Evolutionary conservation across 23 tunicate species (phyloP).

Genomic region (Phallusia fumigata): DNA sequence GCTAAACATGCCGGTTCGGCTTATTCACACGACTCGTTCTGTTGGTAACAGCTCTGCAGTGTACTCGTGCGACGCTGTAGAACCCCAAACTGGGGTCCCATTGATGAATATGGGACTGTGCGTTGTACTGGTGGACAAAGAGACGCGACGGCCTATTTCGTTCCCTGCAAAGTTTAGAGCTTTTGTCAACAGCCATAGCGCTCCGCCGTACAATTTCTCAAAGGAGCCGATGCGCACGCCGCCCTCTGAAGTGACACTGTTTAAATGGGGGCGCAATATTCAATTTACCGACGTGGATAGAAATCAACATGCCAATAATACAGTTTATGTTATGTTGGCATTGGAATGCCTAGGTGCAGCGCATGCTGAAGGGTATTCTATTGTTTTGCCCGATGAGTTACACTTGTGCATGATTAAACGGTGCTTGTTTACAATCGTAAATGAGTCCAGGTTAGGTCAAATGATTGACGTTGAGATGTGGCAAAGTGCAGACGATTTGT

Average conservation of each 20-base stretch:
- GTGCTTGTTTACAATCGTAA: neutral
- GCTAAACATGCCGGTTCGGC: neutral
- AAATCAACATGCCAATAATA: neutral
- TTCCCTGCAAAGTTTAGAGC: neutral
- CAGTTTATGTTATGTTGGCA: neutral
- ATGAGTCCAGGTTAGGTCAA: neutral
- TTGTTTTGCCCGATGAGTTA: neutral
- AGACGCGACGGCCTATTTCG: neutral
- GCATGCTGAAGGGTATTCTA: neutral
- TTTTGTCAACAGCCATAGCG: neutral
- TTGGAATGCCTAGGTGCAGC: neutral
- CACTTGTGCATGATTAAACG: neutral
- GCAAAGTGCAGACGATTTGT: neutral
- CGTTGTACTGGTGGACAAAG: neutral
- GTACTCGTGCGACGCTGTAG: neutral
- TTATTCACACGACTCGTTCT: neutral
- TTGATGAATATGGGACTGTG: neutral
- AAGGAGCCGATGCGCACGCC: neutral
- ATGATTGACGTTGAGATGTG: neutral
- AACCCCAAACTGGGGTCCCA: neutral
- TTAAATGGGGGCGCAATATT: neutral
- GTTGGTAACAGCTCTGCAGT: neutral
- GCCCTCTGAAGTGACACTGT: neutral
- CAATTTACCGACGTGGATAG: neutral
- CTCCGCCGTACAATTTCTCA: neutral